A percentile compares a stretch with the other conserved stretches of the same genome.
These are phyloP conservation scores for Amblyopsis rosae DNA, from an alignment of 2,113 vertebrate species.

Conservation along the genomic window DNA sequence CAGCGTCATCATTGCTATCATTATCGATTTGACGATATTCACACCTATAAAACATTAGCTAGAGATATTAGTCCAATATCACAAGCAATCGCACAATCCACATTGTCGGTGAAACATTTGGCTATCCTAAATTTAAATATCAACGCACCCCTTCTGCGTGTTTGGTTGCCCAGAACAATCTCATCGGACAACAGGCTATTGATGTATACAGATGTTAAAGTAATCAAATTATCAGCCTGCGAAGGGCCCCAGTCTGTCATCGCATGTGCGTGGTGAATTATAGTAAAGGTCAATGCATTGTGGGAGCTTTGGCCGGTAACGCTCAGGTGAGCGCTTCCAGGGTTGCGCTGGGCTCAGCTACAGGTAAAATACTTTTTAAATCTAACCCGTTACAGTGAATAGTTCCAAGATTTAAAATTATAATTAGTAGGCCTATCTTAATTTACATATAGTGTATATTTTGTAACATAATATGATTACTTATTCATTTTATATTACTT, in stretches of 20 bases:
- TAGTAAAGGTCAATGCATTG: slow-evolving; percentile 74
- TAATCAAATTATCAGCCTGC: slow-evolving; percentile 82
- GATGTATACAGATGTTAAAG: slow-evolving; percentile 82
- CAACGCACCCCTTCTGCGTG: slow-evolving; percentile 59
- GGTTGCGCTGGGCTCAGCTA: slow-evolving; percentile 13
- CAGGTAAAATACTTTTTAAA: too few relatives aligned
- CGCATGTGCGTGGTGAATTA: slow-evolving; percentile 68
- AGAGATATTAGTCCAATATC: too few relatives aligned
- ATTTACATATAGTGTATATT: too few relatives aligned
- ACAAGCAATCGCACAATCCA: too few relatives aligned
- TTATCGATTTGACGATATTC: slow-evolving; percentile 25
- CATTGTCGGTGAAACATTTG: too few relatives aligned
- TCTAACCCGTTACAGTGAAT: too few relatives aligned
- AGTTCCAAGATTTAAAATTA: too few relatives aligned
- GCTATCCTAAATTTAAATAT: slow-evolving; percentile 59
- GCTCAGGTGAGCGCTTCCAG: slow-evolving; percentile 64
- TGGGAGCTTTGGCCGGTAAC: slow-evolving; percentile 59
- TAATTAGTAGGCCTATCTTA: too few relatives aligned
- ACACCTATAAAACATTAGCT: background rate
- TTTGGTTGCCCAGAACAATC: slow-evolving; percentile 81
- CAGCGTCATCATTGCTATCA: slow-evolving; percentile 7
- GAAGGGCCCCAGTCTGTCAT: slow-evolving; percentile 78
- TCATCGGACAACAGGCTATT: slow-evolving; percentile 74
- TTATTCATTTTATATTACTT: too few relatives aligned
- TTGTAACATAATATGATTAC: background rate